These are phyloP conservation scores for Cecidostiba fungosa DNA, from an alignment of 2,888 invertebrate genomes.

Conservation along the genomic window DNA sequence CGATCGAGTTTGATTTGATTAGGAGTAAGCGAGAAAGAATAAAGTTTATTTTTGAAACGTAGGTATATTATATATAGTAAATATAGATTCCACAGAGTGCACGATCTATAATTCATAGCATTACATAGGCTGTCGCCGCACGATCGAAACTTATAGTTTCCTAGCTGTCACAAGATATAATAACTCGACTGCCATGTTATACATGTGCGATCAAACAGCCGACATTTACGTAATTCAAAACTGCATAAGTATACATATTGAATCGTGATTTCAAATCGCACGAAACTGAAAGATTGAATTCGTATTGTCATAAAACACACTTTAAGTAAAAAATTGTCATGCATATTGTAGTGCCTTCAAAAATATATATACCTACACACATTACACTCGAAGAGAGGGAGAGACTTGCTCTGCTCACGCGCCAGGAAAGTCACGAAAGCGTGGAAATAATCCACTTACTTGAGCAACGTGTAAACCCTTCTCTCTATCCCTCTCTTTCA, in stretches of 20 bases:
- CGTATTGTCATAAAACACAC: too few relatives aligned
- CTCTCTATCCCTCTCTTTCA: constrained; percentile 15
- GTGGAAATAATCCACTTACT: constrained; percentile 80
- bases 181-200: neutral
- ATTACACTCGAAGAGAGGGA: neutral
- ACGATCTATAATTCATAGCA: neutral
- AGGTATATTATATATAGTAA: neutral
- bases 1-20: neutral
- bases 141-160: neutral
- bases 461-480: constrained; percentile 69
- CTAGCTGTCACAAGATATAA: neutral
- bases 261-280: neutral
- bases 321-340: too few relatives aligned
- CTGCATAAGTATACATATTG: neutral
- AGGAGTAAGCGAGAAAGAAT: neutral
- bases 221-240: neutral
- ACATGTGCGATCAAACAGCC: neutral
- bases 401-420: neutral
- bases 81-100: neutral
- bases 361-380: neutral
- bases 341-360: too few relatives aligned
- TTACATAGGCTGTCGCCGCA: neutral
- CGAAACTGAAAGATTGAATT: too few relatives aligned
- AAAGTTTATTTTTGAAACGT: neutral
- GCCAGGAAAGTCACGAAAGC: constrained; percentile 77